phyloP scores from a whole-genome alignment of 2,888 invertebrate genomes.

The Sinodicranocentrus sp. region DNA sequence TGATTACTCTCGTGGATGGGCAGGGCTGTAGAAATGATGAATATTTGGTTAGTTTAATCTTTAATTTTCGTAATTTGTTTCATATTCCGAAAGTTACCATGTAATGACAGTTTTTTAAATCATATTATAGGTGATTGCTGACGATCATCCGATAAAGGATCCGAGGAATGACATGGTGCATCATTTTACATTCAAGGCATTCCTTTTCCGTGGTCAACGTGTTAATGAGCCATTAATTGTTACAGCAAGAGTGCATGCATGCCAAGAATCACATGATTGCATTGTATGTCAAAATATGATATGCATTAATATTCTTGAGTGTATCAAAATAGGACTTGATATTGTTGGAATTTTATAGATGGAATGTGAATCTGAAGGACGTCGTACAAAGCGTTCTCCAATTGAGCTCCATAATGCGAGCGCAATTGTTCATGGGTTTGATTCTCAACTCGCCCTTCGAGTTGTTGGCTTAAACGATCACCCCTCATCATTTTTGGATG shows the following conservation, averaged over 20 bases:
- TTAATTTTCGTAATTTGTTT: neutral
- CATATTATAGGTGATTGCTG: conserved; percentile 74
- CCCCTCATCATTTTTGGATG: conserved; percentile 65
- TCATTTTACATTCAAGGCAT: conserved; percentile 76
- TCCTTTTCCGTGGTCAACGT: conserved; percentile 75
- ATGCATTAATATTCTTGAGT: neutral
- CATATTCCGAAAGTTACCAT: too few relatives aligned
- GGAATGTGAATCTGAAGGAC: conserved; percentile 36
- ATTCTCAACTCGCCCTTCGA: conserved; percentile 72
- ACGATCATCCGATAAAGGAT: conserved; percentile 73
- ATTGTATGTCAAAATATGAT: conserved; percentile 46
- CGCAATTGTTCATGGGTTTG: conserved; percentile 71
- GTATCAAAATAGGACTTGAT: neutral
- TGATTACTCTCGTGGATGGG: conserved; percentile 74
- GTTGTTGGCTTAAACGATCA: conserved; percentile 74
- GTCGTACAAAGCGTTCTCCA: conserved; percentile 69
- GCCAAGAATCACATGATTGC: conserved; percentile 74
- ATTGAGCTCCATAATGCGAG: conserved; percentile 70
- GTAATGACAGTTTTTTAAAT: conserved; percentile 1
- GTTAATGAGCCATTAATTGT: conserved; percentile 76
- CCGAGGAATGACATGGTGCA: conserved; percentile 75
- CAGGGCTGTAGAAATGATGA: conserved; percentile 75
- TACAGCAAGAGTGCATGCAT: conserved; percentile 75
- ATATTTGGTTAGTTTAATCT: conserved; percentile 60
- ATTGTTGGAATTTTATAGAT: conserved; percentile 42